Evolutionary conservation across 2,113 vertebrate species (phyloP).

Genomic region (Caretta caretta): DNA sequence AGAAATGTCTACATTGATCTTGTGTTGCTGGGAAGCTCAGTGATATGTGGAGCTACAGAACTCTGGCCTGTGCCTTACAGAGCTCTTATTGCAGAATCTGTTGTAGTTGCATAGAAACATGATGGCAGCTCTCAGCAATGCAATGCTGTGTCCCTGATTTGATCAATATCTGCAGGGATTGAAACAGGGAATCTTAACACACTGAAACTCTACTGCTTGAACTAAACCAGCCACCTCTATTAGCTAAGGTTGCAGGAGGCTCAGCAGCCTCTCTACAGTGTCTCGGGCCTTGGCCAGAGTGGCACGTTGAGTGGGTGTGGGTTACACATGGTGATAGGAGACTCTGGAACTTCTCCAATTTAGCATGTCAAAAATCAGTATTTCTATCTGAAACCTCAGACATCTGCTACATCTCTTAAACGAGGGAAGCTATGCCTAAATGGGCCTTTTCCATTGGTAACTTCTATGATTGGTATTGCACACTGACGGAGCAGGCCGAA

Average conservation of each 20-base stretch:
- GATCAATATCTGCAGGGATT: background rate
- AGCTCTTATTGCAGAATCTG: background rate
- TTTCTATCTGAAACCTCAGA: background rate
- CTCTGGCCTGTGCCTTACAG: background rate
- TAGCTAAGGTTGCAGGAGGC: background rate
- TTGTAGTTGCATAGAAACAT: background rate
- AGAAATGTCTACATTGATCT: background rate
- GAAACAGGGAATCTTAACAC: background rate
- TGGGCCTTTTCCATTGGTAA: background rate
- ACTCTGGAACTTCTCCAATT: too few species aligned
- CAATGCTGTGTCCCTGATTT: background rate
- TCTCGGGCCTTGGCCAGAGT: too few species aligned
- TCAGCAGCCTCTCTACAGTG: background rate
- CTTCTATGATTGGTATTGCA: background rate
- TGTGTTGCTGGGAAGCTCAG: background rate
- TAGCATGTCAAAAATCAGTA: too few species aligned
- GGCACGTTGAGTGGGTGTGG: too few species aligned
- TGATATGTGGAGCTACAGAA: too few species aligned
- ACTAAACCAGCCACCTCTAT: too few species aligned
- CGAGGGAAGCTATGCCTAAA: too few species aligned
- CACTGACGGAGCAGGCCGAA: background rate
- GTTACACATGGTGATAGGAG: too few species aligned
- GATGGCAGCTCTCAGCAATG: too few species aligned
- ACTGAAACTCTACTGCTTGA: background rate
- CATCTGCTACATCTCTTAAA: background rate